Evolutionary conservation across 2,888 invertebrate genomes (phyloP).

Genomic region (Drosophila falleni): DNA sequence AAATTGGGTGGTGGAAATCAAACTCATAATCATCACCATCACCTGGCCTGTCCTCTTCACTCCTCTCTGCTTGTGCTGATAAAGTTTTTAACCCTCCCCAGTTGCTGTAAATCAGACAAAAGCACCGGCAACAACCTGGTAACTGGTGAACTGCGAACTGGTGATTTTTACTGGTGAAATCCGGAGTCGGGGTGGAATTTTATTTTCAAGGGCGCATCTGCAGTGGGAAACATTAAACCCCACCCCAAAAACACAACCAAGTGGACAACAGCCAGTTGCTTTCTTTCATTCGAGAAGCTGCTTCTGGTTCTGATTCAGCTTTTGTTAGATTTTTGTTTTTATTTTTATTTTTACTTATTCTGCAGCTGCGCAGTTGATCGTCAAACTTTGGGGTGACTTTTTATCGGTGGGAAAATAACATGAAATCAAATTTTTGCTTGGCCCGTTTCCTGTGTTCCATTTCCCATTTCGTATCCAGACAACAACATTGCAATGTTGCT

Average conservation of each 20-base stretch:
- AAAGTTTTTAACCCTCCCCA: constrained; percentile 67
- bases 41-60: constrained; percentile 39
- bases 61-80: constrained; percentile 24
- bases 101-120: constrained; percentile 58
- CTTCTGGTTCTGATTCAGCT: constrained; percentile 21
- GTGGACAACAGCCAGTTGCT: constrained; percentile 65
- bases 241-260: constrained; percentile 46
- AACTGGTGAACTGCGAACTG: constrained; percentile 6
- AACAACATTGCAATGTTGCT: constrained; percentile 32
- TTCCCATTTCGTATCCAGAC: constrained; percentile 41
- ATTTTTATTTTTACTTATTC: constrained; percentile 35
- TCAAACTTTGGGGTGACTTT: constrained; percentile 68
- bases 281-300: constrained; percentile 22
- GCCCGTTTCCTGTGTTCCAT: constrained; percentile 44
- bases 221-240: constrained; percentile 34
- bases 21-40: constrained; percentile 58
- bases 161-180: constrained; percentile 21
- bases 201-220: constrained; percentile 71
- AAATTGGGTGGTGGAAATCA: constrained; percentile 65
- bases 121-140: constrained; percentile 76
- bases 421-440: constrained; percentile 14
- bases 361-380: constrained; percentile 73
- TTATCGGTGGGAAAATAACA: constrained; percentile 67
- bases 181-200: constrained; percentile 11
- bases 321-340: constrained; percentile 10